Base-by-base conservation (phyloP, 1,140 invertebrate genomes). In the Drosophila arawakana region DNA sequence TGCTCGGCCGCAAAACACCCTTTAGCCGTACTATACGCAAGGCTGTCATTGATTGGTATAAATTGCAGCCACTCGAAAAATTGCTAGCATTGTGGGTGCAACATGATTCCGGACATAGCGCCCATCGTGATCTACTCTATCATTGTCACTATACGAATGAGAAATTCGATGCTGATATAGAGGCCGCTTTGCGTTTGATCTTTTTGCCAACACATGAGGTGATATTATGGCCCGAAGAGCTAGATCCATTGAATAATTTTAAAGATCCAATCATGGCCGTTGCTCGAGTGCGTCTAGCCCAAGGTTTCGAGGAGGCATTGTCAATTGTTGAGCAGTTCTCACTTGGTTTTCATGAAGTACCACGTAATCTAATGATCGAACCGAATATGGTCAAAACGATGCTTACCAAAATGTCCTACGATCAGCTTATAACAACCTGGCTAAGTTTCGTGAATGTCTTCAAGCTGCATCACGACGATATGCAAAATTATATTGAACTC, bases 1-100 rank as follows among this genome's bases (percentile, higher is more conserved):
- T 73, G 8, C 46, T 75, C 7, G 55, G 69, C 0, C 77, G 76
- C 1, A 73, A 76, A 35, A 75, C 75, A 0, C 72, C 76, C 10
- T 61, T 92, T 11, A 85, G 55, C 46, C 90, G 75, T 43, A 92
- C 91, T 0, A 55, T 74, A 4, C 80, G 82, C 6, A 92, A 91
- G 54, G 91, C 91, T 4, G 52, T 92, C 0, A 46, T 80, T 0
- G 60, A 73, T 0, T 92, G 91, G 91, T 92, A 92, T 44, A 55
- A 73, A 13, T 39, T 60, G 6, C 80, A 81, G 10, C 43, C 91
- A 1, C 10, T 88, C 1, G 80, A 76, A 1, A 47, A 44, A 0
- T 35, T 92, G 43, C 55, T 83, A 5, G 61, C 80, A 18, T 58
- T 90, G 78, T 92, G 84, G 88, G 62, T 77, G 0, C 9, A 57